These are phyloP conservation scores for Euphydryas editha DNA, from an alignment of 2,888 invertebrate species.

Conservation along the genomic window DNA sequence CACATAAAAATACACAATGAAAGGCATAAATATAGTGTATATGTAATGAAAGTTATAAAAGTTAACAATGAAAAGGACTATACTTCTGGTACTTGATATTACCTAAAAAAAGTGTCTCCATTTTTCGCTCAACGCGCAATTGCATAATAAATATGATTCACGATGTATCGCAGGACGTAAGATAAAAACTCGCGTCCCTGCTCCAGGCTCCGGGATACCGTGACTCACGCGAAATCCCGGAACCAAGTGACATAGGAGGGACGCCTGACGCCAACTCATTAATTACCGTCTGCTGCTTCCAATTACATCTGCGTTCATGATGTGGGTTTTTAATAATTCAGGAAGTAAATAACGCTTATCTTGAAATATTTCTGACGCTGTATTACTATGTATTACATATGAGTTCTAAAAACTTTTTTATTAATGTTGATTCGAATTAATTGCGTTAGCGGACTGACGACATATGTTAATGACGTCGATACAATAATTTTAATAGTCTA, in stretches of 20 bases:
- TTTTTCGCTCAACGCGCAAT: not conserved
- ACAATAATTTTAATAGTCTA: not conserved
- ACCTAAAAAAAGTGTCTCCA: too few relatives aligned
- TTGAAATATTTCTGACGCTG: not conserved
- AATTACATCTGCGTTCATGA: conserved; percentile 12
- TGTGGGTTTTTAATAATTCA: conserved; percentile 1
- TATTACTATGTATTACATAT: not conserved
- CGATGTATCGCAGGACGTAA: conserved; percentile 6
- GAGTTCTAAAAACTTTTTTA: not conserved
- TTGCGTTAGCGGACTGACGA: not conserved
- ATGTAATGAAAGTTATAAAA: too few relatives aligned
- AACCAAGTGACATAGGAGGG: conserved; percentile 9
- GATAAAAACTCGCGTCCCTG: conserved; percentile 20
- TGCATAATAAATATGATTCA: conserved; percentile 15
- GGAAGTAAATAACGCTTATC: not conserved
- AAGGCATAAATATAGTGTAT: too few relatives aligned
- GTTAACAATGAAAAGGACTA: too few relatives aligned
- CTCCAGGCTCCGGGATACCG: conserved; percentile 6
- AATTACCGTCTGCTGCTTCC: conserved; percentile 18
- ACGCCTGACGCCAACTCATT: conserved; percentile 20
- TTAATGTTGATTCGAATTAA: not conserved
- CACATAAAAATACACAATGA: too few relatives aligned
- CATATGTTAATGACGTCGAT: not conserved
- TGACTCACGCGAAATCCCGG: conserved; percentile 37
- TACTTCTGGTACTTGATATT: too few relatives aligned